Conservation (phyloP, 2,797 vertebrate genomes). For the Anableps anableps region DNA sequence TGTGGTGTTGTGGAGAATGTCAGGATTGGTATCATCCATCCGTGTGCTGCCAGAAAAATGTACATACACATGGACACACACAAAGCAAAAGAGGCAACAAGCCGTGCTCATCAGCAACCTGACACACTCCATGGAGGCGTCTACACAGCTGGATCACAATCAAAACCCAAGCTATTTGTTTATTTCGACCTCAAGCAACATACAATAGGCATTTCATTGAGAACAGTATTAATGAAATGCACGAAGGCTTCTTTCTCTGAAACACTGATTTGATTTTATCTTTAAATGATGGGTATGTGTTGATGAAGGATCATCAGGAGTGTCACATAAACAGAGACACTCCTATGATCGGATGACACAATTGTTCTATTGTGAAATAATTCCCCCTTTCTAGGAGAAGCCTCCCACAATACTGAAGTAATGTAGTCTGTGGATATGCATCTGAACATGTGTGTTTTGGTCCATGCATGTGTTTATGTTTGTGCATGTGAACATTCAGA, state of each 20-base stretch:
- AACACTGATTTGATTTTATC: neutral
- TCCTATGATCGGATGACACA: neutral
- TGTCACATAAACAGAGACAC: neutral
- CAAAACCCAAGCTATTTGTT: slow-evolving; percentile 51
- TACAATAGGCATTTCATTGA: slow-evolving; percentile 2
- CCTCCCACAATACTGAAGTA: slow-evolving; percentile 5
- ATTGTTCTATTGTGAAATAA: neutral
- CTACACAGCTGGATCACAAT: slow-evolving; percentile 40
- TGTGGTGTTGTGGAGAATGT: slow-evolving; percentile 31
- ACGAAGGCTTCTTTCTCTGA: neutral
- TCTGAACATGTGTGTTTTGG: slow-evolving; percentile 12
- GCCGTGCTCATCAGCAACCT: slow-evolving; percentile 38
- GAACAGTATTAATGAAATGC: neutral
- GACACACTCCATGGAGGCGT: slow-evolving; percentile 47
- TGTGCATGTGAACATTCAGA: slow-evolving; percentile 52
- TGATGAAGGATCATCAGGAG: neutral
- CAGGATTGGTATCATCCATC: slow-evolving; percentile 50
- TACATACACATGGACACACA: slow-evolving; percentile 15
- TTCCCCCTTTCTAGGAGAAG: neutral
- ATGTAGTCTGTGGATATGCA: slow-evolving; percentile 9
- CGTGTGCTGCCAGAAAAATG: slow-evolving; percentile 14
- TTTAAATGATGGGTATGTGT: neutral
- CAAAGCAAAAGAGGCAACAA: slow-evolving; percentile 15
- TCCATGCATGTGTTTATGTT: slow-evolving; percentile 22
- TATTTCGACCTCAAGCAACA: slow-evolving; percentile 26